Conservation (phyloP, 2,888 invertebrate species). For the Andrena flavipes region DNA sequence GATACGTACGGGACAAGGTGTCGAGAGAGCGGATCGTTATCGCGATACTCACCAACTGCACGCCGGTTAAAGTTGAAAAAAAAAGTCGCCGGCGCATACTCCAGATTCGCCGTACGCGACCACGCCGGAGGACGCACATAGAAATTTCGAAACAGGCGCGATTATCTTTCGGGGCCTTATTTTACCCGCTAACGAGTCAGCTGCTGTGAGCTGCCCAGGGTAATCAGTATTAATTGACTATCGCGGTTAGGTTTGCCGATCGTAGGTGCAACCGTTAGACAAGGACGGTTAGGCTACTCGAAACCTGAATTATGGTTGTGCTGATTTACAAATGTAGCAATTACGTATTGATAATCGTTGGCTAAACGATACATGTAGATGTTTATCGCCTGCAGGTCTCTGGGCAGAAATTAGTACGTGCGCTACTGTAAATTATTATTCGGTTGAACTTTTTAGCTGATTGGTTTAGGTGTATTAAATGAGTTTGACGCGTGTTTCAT, state of each 20-base stretch:
- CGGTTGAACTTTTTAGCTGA: too few species aligned
- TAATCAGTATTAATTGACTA: slow-evolving; percentile 60
- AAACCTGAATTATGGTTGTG: slow-evolving; percentile 3
- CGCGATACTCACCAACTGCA: slow-evolving; percentile 22
- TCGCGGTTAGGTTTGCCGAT: slow-evolving; percentile 17
- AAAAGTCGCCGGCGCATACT: slow-evolving; percentile 14
- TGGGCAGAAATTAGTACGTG: neutral
- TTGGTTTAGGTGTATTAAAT: too few species aligned
- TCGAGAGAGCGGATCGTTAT: slow-evolving; percentile 54
- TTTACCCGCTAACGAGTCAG: slow-evolving; percentile 37
- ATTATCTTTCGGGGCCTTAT: slow-evolving; percentile 41
- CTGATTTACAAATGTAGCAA: slow-evolving; percentile 15
- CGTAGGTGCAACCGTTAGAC: slow-evolving; percentile 20
- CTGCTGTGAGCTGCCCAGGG: slow-evolving; percentile 21
- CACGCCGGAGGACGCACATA: slow-evolving; percentile 22
- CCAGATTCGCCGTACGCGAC: slow-evolving; percentile 31
- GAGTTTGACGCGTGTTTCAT: too few species aligned
- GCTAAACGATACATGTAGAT: slow-evolving; percentile 23
- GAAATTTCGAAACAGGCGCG: slow-evolving; percentile 51
- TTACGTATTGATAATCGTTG: slow-evolving; percentile 15
- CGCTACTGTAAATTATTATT: neutral
- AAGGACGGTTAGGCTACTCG: slow-evolving; percentile 23
- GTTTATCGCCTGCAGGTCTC: slow-evolving; percentile 11
- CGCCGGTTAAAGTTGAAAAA: neutral
- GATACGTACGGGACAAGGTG: slow-evolving; percentile 41